Percentiles rank a stretch among this genome's conserved stretches.
Conservation (phyloP, 1,140 invertebrate species). For the Leptopilina boulardi region DNA sequence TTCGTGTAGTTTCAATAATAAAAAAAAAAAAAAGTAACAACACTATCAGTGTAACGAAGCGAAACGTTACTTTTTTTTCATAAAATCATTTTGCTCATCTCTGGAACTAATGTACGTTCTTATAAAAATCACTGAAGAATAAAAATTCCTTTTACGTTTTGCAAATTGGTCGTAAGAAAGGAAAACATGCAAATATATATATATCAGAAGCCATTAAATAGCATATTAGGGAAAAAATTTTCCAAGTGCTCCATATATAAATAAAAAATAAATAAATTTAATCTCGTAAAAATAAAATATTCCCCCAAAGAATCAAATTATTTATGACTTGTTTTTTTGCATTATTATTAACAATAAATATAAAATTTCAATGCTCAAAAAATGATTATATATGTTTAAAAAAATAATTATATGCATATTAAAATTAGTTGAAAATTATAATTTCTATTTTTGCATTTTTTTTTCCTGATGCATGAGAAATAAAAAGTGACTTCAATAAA, state of each 20-base stretch:
- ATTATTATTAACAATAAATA: too few species aligned
- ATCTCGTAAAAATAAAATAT: too few species aligned
- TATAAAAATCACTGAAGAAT: constrained; percentile 11
- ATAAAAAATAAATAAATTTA: too few species aligned
- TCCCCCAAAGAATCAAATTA: too few species aligned
- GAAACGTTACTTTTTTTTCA: background rate
- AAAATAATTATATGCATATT: too few species aligned
- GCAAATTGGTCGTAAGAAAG: background rate
- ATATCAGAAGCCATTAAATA: background rate
- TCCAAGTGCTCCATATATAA: background rate
- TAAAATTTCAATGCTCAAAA: too few species aligned
- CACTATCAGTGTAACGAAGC: background rate
- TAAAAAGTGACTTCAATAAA: too few species aligned
- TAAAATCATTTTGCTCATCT: background rate
- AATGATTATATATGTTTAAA: too few species aligned
- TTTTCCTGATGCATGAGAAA: too few species aligned
- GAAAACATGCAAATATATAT: constrained; percentile 6
- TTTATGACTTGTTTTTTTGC: too few species aligned
- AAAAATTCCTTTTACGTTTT: background rate
- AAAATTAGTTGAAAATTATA: too few species aligned
- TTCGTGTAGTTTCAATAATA: background rate
- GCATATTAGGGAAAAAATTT: background rate
- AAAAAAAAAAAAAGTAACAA: background rate
- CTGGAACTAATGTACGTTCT: constrained; percentile 23
- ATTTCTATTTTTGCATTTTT: too few species aligned